These are phyloP conservation scores for Drosophila erecta DNA, from an alignment of 1,140 invertebrate species.

Conservation along the genomic window DNA sequence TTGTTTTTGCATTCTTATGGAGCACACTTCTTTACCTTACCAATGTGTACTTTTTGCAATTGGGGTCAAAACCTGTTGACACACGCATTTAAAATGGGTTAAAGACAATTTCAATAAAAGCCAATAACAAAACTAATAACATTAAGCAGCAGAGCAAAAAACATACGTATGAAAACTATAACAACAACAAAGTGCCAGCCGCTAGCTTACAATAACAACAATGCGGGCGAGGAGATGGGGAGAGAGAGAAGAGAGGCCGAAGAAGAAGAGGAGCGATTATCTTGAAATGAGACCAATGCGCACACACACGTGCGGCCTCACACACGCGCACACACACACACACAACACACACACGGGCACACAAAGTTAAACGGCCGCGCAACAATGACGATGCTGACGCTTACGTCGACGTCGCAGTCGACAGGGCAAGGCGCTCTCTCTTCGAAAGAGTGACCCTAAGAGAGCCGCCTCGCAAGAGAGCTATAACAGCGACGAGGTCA, in stretches of 20 bases:
- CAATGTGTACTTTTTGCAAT: constrained; percentile 34
- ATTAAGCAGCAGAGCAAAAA: constrained; percentile 61
- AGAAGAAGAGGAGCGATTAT: constrained; percentile 62
- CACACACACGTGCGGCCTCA: constrained; percentile 31
- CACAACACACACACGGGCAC: constrained; percentile 25
- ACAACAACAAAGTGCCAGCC: constrained; percentile 56
- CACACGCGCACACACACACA: constrained; percentile 27
- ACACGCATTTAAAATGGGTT: constrained; percentile 64
- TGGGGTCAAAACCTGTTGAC: constrained; percentile 81
- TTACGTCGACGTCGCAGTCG: constrained; percentile 45
- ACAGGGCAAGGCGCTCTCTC: constrained; percentile 65
- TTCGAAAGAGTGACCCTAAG: constrained; percentile 13
- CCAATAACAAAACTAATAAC: constrained; percentile 65
- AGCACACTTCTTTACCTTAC: background rate
- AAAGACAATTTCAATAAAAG: constrained; percentile 67
- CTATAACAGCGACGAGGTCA: constrained; percentile 65
- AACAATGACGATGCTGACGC: constrained; percentile 64
- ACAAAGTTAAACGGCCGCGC: constrained; percentile 78
- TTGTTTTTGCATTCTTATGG: background rate
- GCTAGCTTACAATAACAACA: constrained; percentile 75
- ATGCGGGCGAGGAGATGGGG: constrained; percentile 2
- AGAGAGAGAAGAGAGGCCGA: background rate
- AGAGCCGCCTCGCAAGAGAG: constrained; percentile 26
- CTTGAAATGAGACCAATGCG: constrained; percentile 79
- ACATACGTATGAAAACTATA: constrained; percentile 34